Evolutionary conservation across 1,140 invertebrate genomes (phyloP), one percentile per base, ranked within the genome.

Genomic region (Drosophila yakuba): DNA sequence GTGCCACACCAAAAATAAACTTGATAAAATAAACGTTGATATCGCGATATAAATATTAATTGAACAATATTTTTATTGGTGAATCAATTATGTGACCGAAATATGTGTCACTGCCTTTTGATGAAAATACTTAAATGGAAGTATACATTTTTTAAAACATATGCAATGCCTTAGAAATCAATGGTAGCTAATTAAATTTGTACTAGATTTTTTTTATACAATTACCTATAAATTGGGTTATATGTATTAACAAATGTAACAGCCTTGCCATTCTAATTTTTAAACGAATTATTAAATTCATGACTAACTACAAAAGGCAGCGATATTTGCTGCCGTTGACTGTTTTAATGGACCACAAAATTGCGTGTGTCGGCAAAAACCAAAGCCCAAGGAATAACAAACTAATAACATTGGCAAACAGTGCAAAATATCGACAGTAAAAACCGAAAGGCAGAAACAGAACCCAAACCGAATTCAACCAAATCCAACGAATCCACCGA

Each of bases 291-390:
- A 32, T 10, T 32, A 32, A 52, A 6, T 41, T 15, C 23, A 62
- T 32, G 36, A 10, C 60, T 58, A 57, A 58, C 14, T 23, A 57
- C n/a, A 10, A 15, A 28, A 12, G 7, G 23, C 12, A 20, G 14
- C 32, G 38, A 28, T 38, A 45, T 54, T 56, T 76, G 72, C 74
- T 52, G 43, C 41, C 59, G 51, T 39, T 60, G 80, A 66, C 66
- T 73, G 61, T 74, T 80, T 88, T 89, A 89, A 84, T 89, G 80
- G 80, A 89, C 80, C 84, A 67, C 80, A 89, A 89, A 88, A 80
- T 79, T 82, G 79, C 72, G 76, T 45, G 78, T 76, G 75, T 54
- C 68, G 55, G 75, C 78, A 66, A 72, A 88, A 88, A 57, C 38
- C 69, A 69, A 78, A 85, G 56, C 80, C 61, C 54, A 59, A 63